Evolutionary conservation across 2,113 vertebrate species (phyloP), one percentile per base, ranked within the genome.

Genomic region (Marcusenius ussheri): DNA sequence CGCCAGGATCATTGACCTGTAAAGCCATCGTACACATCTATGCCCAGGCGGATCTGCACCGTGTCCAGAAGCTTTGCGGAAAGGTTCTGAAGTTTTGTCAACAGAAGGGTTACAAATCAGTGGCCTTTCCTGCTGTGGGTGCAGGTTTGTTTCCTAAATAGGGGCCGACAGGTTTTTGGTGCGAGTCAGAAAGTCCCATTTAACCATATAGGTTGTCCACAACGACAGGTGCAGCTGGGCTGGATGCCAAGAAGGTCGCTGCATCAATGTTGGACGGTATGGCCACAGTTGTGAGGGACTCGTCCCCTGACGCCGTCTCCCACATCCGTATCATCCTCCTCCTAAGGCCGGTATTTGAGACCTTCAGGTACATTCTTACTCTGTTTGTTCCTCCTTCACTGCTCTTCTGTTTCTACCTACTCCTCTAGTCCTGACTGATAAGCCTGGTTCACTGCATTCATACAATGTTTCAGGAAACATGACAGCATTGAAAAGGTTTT

Each of bases 211-310:
- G 31, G 50, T 56, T 51, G 17, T 87, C 27, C 7, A 15, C 10
- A 9, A 51, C 10, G 17, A 47, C 90, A 95, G 94, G 94, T 84
- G 39, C 0, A 1, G 94, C 2, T 24, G 83, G 88, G 2, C 85
- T 94, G 91, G 45, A 91, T 56, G 10, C 5, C 1, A 2, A 0
- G 10, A 53, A 10, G 66, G 93, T 93, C 5, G 92, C 92, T 74
- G 92, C 89, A 90, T 92, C 93, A 45, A 94, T 95, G 93, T 49
- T 95, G 84, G 93, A 94, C 15, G 93, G 94, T 0, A 89, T 95
- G n/a, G 90, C 91, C 0, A 47, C 89, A 3, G 91, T 92, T 8
- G 91, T 95, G 47, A 89, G 1, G 2, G 74, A 92, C 11, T 24
- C 91, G 11, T 92, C 88, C 49, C 92, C 90, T 50, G 88, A 45